Percentiles rank a stretch among this genome's conserved stretches.
Evolutionary conservation across 2,113 vertebrate species (phyloP).

Genomic region (Chaetops frenatus): DNA sequence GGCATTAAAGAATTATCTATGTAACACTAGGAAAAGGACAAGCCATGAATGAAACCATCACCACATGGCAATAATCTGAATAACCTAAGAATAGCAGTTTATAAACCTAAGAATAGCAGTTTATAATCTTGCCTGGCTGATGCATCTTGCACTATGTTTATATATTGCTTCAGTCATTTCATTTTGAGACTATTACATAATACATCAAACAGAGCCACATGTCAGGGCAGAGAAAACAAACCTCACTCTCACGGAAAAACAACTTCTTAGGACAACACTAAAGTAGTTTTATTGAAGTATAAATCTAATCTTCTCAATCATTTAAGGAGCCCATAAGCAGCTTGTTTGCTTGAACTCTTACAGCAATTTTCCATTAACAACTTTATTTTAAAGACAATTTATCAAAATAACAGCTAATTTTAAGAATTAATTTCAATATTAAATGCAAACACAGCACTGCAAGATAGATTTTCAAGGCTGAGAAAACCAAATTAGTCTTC

Average conservation of each 20-base stretch:
- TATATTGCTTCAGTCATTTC: not conserved
- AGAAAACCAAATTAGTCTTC: not conserved
- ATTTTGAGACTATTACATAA: not conserved
- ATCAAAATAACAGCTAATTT: not conserved
- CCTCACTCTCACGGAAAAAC: not conserved
- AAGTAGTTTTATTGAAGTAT: not conserved
- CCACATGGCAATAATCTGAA: not conserved
- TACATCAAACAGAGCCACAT: not conserved
- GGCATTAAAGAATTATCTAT: not conserved
- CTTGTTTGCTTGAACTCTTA: not conserved
- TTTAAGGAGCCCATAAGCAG: not conserved
- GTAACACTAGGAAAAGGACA: not conserved
- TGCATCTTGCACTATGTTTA: not conserved
- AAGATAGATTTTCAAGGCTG: not conserved
- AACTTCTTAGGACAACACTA: not conserved
- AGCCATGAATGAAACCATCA: not conserved
- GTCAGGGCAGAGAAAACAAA: not conserved
- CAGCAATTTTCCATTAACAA: not conserved
- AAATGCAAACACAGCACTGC: not conserved
- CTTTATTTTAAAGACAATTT: not conserved
- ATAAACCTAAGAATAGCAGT: not conserved
- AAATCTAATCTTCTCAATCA: not conserved
- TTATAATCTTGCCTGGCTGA: not conserved
- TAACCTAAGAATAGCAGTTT: not conserved
- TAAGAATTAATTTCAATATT: not conserved